Percentiles rank a stretch among this genome's conserved stretches.
Conservation (phyloP, 2,888 invertebrate genomes). For the Pheosia tremula region DNA sequence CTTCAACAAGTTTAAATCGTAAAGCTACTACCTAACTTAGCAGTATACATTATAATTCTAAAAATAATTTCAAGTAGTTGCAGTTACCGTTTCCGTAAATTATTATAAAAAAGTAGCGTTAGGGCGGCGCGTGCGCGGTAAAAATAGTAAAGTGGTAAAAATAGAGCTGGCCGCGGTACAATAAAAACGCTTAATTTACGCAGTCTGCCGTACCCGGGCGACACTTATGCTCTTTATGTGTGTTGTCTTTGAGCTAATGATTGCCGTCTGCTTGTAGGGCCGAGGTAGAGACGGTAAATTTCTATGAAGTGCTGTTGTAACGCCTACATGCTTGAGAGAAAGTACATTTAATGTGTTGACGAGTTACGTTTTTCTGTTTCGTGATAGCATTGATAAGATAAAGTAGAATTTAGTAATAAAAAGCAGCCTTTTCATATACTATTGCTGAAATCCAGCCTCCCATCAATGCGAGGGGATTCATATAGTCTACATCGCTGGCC, state of each 20-base stretch:
- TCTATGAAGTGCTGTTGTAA: slow-evolving; percentile 44
- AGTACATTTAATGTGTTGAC: not conserved
- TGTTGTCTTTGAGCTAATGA: slow-evolving; percentile 82
- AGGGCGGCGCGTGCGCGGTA: slow-evolving; percentile 74
- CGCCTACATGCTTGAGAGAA: slow-evolving; percentile 22
- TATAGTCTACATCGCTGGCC: no score
- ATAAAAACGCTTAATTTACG: slow-evolving; percentile 83
- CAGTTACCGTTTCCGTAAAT: slow-evolving; percentile 47
- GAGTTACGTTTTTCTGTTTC: not conserved
- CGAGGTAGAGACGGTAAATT: slow-evolving; percentile 48
- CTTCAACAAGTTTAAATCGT: not conserved
- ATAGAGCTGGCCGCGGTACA: slow-evolving; percentile 65
- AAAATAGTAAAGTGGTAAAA: slow-evolving; percentile 73
- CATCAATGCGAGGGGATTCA: no score
- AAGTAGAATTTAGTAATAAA: no score
- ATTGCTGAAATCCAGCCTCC: no score
- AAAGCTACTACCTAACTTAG: not conserved
- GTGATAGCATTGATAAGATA: no score
- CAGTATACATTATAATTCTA: slow-evolving; percentile 37
- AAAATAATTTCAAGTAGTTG: slow-evolving; percentile 48
- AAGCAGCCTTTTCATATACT: no score
- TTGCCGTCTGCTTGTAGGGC: slow-evolving; percentile 63
- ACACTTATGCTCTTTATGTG: slow-evolving; percentile 82
- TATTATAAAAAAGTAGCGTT: slow-evolving; percentile 63
- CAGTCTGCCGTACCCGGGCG: slow-evolving; percentile 66